Evolutionary conservation across 2,113 vertebrate genomes (phyloP).

Genomic region (Bubo scandiacus): DNA sequence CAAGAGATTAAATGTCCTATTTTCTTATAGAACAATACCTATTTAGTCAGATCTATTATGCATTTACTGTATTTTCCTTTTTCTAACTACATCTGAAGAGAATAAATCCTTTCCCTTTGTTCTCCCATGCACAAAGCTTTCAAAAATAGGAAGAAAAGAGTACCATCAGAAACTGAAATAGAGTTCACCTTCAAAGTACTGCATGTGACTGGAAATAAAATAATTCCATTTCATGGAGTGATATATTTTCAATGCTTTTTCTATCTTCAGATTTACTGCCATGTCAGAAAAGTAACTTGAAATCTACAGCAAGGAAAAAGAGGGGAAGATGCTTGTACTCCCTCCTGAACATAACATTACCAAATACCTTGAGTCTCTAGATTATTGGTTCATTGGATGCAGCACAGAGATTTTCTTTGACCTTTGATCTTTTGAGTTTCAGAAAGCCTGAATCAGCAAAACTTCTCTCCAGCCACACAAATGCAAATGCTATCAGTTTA

Average conservation of each 20-base stretch:
- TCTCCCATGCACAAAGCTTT: slow-evolving; percentile 26
- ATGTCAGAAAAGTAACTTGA: slow-evolving; percentile 42
- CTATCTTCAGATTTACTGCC: slow-evolving; percentile 47
- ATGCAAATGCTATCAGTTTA: neutral
- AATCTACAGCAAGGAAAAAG: neutral
- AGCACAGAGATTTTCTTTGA: neutral
- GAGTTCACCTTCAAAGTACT: slow-evolving; percentile 59
- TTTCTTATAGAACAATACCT: slow-evolving; percentile 38
- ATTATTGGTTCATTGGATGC: neutral
- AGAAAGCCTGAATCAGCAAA: neutral
- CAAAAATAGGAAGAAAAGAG: slow-evolving; percentile 7
- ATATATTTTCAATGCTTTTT: slow-evolving; percentile 57
- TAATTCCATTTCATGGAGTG: slow-evolving; percentile 63
- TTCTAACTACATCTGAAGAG: slow-evolving; percentile 5
- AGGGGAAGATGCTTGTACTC: neutral
- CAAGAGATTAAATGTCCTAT: neutral
- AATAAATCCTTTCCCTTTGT: slow-evolving; percentile 55
- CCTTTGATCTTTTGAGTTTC: neutral
- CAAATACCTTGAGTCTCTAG: neutral
- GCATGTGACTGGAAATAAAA: slow-evolving; percentile 59
- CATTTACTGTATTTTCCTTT: slow-evolving; percentile 15
- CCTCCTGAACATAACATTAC: neutral
- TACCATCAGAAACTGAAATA: slow-evolving; percentile 60
- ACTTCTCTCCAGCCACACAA: neutral
- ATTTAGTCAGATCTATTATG: neutral